Conservation (phyloP, 2,113 vertebrate species). For the Dolichotis patagonum region DNA sequence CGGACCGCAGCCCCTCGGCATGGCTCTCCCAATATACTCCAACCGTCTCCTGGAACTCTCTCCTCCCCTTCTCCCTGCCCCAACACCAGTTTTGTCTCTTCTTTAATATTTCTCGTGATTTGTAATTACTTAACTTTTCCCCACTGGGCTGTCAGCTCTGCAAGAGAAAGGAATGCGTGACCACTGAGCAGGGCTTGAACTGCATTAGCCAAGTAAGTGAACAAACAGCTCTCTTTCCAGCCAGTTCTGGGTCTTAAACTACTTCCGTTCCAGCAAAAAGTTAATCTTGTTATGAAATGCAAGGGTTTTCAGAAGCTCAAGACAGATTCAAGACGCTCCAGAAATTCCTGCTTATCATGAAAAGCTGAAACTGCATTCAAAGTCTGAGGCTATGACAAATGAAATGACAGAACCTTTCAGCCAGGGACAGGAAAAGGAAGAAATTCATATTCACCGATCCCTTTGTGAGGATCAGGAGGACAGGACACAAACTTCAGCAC, state of each 20-base stretch:
- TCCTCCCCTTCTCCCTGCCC: neutral
- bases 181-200: neutral
- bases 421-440: neutral
- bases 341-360: conserved; percentile 11
- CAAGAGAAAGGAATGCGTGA: neutral
- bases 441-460: conserved; percentile 90
- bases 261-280: neutral
- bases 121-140: neutral
- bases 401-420: neutral
- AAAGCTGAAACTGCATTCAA: neutral
- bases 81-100: neutral
- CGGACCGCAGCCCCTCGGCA: neutral
- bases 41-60: neutral
- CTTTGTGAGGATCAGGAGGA: conserved; percentile 97
- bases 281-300: neutral
- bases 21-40: neutral
- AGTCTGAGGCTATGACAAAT: neutral
- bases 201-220: neutral
- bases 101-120: neutral
- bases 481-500: conserved; percentile 98
- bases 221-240: neutral
- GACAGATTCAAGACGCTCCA: neutral
- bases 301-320: conserved; percentile 31
- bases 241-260: neutral
- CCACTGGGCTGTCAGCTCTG: neutral